Conservation (phyloP, 2,113 vertebrate genomes). For the Mirounga angustirostris region DNA sequence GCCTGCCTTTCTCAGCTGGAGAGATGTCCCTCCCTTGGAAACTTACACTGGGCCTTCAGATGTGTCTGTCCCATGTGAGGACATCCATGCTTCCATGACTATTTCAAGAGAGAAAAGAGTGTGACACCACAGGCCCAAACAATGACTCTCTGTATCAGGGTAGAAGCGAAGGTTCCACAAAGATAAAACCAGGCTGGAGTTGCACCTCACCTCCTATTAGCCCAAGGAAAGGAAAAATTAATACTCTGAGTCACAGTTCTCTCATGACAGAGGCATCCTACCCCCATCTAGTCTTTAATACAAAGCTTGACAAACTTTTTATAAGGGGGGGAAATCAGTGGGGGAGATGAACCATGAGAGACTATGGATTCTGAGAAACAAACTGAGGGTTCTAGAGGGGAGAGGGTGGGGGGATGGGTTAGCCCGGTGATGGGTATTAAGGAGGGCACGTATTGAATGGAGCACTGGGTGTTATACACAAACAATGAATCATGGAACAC, state of each 20-base stretch:
- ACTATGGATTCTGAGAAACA: too few relatives aligned
- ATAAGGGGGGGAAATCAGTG: too few relatives aligned
- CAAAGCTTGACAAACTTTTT: background rate
- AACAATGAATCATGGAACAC: too few relatives aligned
- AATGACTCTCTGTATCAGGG: background rate
- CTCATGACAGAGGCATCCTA: background rate
- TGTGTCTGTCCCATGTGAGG: background rate
- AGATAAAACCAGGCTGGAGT: background rate
- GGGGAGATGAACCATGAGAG: too few relatives aligned
- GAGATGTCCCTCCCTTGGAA: background rate
- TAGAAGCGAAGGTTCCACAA: background rate
- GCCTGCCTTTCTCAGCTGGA: background rate
- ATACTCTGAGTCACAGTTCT: background rate
- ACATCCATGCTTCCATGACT: too few relatives aligned
- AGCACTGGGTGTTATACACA: too few relatives aligned
- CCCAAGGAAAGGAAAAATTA: background rate
- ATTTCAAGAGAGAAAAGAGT: background rate
- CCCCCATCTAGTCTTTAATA: background rate
- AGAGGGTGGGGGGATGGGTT: too few relatives aligned
- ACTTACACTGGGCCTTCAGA: background rate
- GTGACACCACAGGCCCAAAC: background rate
- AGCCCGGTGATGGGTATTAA: too few relatives aligned
- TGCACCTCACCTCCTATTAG: background rate
- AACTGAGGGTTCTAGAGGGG: too few relatives aligned
- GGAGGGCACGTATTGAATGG: accelerated